Base-by-base conservation (phyloP, 1,140 invertebrate species). In the Hycleus cichorii region DNA sequence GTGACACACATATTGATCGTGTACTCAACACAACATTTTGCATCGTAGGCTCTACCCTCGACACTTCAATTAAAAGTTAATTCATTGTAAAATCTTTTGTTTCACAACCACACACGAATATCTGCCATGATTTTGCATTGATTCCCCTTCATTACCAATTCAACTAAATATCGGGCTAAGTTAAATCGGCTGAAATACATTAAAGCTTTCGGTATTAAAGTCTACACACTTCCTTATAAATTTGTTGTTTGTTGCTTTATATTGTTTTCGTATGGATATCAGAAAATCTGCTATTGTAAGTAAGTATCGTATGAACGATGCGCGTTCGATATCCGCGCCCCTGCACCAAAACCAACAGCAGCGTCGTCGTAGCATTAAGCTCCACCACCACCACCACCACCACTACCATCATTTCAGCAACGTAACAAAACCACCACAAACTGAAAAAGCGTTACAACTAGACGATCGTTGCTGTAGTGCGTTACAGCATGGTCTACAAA, bases 1-100 rank as follows among this genome's bases (percentile, higher is more conserved):
- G 52, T 55, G 52, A 55, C 44, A 55, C 52, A 44, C 52, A 55
- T 55, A 55, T 55, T 47, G 52, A 55, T 55, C 52, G 43, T 39
- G 47, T 39, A 55, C 44, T 44, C 52, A 47, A 12, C 40, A 46
- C 52, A 55, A 39, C 52, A 47, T 47, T 42, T 39, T 53, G 51
- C 51, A 53, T 25, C 32, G 39, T 45, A 55, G 45, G 47, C 27
- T 55, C n/a, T 26, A 47, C 52, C 45, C 52, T 39, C 39, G 24
- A 47, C 39, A 49, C 11, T 49, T 49, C 32, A 10, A 7, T 32
- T 38, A 11, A 39, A 27, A 7, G 32, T 38, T 32, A 32, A 32
- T 32, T 5, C 7, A 2, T 7, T 7, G 7, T 32, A 32, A 32
- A 32, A 32, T 32, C 32, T 32, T 32, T 32, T 32, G 32, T 32